Conservation (phyloP, 2,888 invertebrate species). For the Deilephila porcellus region DNA sequence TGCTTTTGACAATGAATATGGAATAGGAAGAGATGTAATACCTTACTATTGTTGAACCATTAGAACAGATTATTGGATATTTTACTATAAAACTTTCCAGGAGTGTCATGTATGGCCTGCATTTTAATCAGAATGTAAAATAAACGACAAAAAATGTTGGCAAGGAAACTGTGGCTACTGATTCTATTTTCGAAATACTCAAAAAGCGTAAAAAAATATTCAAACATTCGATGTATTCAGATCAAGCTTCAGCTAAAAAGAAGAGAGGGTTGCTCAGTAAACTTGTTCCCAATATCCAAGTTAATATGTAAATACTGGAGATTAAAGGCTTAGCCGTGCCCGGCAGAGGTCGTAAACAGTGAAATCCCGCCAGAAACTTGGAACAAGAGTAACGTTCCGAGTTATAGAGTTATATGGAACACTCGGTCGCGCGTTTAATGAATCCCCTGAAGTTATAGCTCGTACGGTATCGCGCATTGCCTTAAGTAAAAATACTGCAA, state of each 20-base stretch:
- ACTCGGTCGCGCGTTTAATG: conserved; percentile 22
- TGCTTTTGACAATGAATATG: too few species aligned
- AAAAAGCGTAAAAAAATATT: too few species aligned
- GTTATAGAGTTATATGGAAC: conserved; percentile 29
- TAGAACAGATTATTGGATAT: too few species aligned
- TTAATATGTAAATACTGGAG: conserved; percentile 19
- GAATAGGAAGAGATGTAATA: too few species aligned
- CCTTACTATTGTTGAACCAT: too few species aligned
- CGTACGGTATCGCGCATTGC: conserved; percentile 7
- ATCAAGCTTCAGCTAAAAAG: not conserved
- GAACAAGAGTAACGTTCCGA: conserved; percentile 27
- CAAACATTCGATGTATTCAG: too few species aligned
- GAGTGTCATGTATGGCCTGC: too few species aligned
- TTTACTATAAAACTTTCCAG: too few species aligned
- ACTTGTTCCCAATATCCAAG: conserved; percentile 22
- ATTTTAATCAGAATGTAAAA: too few species aligned
- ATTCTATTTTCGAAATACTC: too few species aligned
- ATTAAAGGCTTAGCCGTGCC: conserved; percentile 28
- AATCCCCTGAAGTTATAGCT: conserved; percentile 21
- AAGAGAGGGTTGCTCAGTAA: not conserved
- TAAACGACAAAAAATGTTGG: too few species aligned
- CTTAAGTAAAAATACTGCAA: not conserved
- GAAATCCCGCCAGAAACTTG: conserved; percentile 30
- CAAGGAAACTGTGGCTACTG: too few species aligned
- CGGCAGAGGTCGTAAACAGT: conserved; percentile 30